Evolutionary conservation across 2,888 invertebrate species (phyloP), one percentile per base, ranked within the genome.

Genomic region (Argyresthia goedartella): DNA sequence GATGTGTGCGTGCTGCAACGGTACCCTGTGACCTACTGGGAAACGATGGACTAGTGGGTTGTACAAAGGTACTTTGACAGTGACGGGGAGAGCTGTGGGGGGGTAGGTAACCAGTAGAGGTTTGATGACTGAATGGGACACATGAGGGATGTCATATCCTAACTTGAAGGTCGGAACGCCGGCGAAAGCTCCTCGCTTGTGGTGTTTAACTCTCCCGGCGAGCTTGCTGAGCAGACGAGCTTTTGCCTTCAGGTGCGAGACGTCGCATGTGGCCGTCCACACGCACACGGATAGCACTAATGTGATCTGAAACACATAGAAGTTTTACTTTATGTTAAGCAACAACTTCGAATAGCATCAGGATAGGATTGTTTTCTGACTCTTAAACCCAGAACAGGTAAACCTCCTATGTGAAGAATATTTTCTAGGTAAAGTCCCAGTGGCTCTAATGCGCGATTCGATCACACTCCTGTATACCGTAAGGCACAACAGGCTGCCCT

Each of bases 61-160:
- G 7, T 64, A 60, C 4, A 86, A 61, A 3, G 86, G 87, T 42
- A 84, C 82, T 59, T 85, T 87, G 1, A 86, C 82, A 7, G 81
- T 76, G 6, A 81, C 69, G 0, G 81, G 84, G 0, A 84, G 65
- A 1, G 86, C 78, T 0, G 86, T 75, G 1, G 87, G 81, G 0
- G 87, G 87, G 56, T 87, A 87, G 1, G 76, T 73, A 0, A 87
- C 85, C 10, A 87, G 77, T 7, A 87, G 56, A 0, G 87, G 87
- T 58, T 87, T 87, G 13, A 87, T 63, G 8, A 87, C 66, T 1
- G 87, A 87, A 59, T 87, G 87, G 0, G 84, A 79, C 13, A 87
- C 81, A 11, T 10, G 25, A 0, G 87, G 86, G 48, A 86, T 80
- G 56, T 87, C 87, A 54, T 86, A 76, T 39, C 87, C 87, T 7